Percentiles rank a stretch among this genome's conserved stretches.
Evolutionary conservation across 2,888 invertebrate genomes (phyloP).

Genomic region (Charanyca ferruginea): DNA sequence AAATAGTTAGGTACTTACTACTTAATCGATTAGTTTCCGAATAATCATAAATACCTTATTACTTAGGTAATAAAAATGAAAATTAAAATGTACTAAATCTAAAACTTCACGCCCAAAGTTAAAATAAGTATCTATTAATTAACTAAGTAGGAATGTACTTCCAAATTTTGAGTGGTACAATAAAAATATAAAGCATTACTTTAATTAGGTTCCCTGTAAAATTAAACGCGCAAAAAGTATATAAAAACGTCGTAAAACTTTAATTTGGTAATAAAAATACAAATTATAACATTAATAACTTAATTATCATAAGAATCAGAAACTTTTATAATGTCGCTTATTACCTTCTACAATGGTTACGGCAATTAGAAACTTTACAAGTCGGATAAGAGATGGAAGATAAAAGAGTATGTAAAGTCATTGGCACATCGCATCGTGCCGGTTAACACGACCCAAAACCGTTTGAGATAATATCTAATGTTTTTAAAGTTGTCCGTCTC

Average conservation of each 20-base stretch:
- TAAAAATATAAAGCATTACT: conserved; percentile 26
- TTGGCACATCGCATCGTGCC: conserved; percentile 53
- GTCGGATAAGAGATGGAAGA: conserved; percentile 56
- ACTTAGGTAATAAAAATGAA: not conserved
- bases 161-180: conserved; percentile 13
- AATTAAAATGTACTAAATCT: not conserved
- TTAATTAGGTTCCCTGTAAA: conserved; percentile 19
- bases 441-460: conserved; percentile 50
- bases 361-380: conserved; percentile 56
- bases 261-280: conserved; percentile 38
- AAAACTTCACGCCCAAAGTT: not conserved
- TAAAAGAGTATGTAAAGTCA: conserved; percentile 56
- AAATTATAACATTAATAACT: conserved; percentile 25
- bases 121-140: conserved; percentile 15
- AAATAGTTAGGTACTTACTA: not conserved
- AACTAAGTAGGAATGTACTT: not conserved
- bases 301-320: conserved; percentile 19
- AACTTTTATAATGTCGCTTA: conserved; percentile 12
- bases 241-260: conserved; percentile 49
- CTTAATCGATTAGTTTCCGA: not conserved
- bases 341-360: conserved; percentile 8
- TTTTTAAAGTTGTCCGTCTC: conserved; percentile 45
- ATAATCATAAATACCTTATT: not conserved
- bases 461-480: conserved; percentile 51
- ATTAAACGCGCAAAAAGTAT: conserved; percentile 25